Conservation (phyloP, 1,140 invertebrate species). For the Belonocnema kinseyi region DNA sequence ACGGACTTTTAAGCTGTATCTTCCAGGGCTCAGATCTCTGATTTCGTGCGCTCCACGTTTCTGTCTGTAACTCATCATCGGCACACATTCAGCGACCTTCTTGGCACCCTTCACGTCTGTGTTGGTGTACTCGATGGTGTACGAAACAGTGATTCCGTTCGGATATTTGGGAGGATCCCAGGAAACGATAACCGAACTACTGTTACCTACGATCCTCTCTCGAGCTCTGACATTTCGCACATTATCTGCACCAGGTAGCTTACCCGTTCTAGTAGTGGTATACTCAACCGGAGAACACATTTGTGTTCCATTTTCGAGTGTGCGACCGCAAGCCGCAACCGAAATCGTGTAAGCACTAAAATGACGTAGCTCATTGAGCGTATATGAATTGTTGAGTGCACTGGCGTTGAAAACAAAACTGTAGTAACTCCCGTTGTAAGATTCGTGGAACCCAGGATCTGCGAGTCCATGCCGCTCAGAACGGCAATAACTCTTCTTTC, state of each 20-base stretch:
- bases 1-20: constrained; percentile 79
- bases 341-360: constrained; percentile 74
- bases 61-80: background rate
- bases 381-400: constrained; percentile 51
- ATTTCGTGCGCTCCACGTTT: constrained; percentile 44
- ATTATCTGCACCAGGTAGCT: constrained; percentile 63
- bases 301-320: constrained; percentile 47
- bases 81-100: constrained; percentile 56
- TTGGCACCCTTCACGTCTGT: constrained; percentile 63
- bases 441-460: constrained; percentile 39
- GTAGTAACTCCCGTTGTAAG: constrained; percentile 42
- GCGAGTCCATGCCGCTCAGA: constrained; percentile 49
- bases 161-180: constrained; percentile 80
- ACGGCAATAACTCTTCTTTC: constrained; percentile 56
- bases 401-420: constrained; percentile 58
- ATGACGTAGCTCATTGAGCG: constrained; percentile 69
- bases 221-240: constrained; percentile 57
- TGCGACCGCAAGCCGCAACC: constrained; percentile 74
- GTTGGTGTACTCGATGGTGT: constrained; percentile 77
- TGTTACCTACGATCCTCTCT: constrained; percentile 54
- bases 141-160: constrained; percentile 80
- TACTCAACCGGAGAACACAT: constrained; percentile 64
- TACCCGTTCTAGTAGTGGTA: constrained; percentile 64
- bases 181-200: constrained; percentile 67
- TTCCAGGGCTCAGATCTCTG: constrained; percentile 77